Evolutionary conservation across 2,113 vertebrate genomes (phyloP), one percentile per base, ranked within the genome.

Genomic region (Seriola rivoliana): DNA sequence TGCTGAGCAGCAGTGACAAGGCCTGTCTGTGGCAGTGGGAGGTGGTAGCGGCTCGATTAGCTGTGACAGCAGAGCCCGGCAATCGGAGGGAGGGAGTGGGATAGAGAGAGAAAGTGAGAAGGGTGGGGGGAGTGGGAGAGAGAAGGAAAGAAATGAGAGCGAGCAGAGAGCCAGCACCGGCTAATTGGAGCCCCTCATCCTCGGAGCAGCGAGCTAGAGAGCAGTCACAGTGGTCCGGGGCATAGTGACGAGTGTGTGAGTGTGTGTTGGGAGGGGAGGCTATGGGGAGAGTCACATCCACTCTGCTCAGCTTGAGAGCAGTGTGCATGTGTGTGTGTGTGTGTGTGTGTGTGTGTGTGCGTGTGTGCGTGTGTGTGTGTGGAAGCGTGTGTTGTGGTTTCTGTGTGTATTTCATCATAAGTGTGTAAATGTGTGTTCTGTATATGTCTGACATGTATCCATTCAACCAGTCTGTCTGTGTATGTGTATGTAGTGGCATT

Each of bases 131-230:
- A 16, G 10, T 32, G 62, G 16, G 44, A 32, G 64, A 46, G 63
- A 25, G 65, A 44, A 29, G 40, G 36, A 54, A 32, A 50, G 52
- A 73, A 74, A 55, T 59, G 70, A 73, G 60, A 60, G 78, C 1
- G 73, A 81, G 64, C 34, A 71, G 71, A 86, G 82, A 82, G 85
- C 71, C 82, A 89, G 80, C 57, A 62, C 57, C 40, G 40, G 89
- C 92, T 96, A 96, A 96, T 95, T 95, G 93, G 93, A 93, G 90
- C 75, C 86, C 79, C 91, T 89, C 93, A 73, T 90, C 91, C 92
- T 93, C 78, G 23, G 80, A 89, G 92, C 85, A 90, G 81, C 85
- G 87, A 83, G 91, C 78, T 78, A 68, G 80, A 85, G 69, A 87
- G 85, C 62, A 36, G 85, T 85, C 73, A n/a, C 75, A 87, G 68